A percentile compares a stretch with the other conserved stretches of the same genome.
These are phyloP conservation scores for Drosophila buzzatii DNA, from an alignment of 2,888 invertebrate species.

Conservation along the genomic window DNA sequence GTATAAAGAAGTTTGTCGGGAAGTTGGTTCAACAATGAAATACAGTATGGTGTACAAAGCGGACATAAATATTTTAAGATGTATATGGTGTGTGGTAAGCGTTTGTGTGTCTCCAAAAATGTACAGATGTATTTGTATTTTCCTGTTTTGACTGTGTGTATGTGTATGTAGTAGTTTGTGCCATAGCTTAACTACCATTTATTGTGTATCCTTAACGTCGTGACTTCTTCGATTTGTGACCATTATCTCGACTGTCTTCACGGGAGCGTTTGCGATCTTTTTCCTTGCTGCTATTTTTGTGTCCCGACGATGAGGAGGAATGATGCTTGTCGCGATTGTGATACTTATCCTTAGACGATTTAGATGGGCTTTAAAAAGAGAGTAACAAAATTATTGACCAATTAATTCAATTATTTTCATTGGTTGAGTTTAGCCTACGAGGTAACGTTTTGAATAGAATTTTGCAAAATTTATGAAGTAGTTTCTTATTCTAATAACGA, in stretches of 20 bases:
- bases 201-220: constrained; percentile 82
- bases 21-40: constrained; percentile 45
- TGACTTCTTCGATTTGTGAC: constrained; percentile 89
- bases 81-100: neutral
- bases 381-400: neutral
- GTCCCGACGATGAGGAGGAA: constrained; percentile 81
- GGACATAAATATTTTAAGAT: constrained; percentile 21
- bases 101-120: constrained; percentile 37
- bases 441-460: constrained; percentile 35
- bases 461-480: constrained; percentile 54
- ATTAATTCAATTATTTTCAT: neutral
- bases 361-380: constrained; percentile 70
- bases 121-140: constrained; percentile 39
- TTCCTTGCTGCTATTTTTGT: constrained; percentile 85
- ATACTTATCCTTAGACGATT: constrained; percentile 84
- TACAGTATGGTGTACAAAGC: constrained; percentile 25
- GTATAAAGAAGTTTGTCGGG: constrained; percentile 1
- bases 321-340: constrained; percentile 84
- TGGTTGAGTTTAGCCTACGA: neutral
- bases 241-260: constrained; percentile 90
- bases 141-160: neutral
- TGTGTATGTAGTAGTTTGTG: constrained; percentile 18
- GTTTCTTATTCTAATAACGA: neutral
- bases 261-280: constrained; percentile 89
- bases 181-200: constrained; percentile 19